A percentile compares a stretch with the other conserved stretches of the same genome.
These are phyloP conservation scores for Cheilosia scutellata DNA, from an alignment of 2,888 invertebrate species.

Conservation along the genomic window DNA sequence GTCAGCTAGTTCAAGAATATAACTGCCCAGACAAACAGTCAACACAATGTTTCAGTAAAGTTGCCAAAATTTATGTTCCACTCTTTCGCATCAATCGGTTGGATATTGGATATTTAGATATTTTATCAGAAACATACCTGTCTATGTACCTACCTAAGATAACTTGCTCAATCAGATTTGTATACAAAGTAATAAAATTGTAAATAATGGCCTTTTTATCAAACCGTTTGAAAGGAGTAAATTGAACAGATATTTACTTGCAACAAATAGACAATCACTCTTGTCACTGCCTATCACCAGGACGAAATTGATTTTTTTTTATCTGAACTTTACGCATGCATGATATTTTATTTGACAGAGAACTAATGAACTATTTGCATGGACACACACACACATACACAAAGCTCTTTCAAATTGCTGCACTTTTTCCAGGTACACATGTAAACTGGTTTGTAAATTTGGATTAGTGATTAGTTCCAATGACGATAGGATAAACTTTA, in stretches of 20 bases:
- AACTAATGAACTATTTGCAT: conserved; percentile 56
- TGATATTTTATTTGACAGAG: conserved; percentile 25
- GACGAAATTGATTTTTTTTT: too few species aligned
- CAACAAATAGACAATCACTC: background rate
- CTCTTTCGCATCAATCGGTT: too few species aligned
- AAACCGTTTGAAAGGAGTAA: background rate
- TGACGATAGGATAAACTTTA: too few species aligned
- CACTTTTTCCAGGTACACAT: background rate
- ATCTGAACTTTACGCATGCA: background rate
- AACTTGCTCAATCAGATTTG: background rate
- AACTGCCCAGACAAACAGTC: too few species aligned
- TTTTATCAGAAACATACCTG: too few species aligned
- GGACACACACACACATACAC: background rate
- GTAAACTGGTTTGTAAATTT: background rate
- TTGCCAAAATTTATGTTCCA: too few species aligned
- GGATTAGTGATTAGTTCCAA: conserved; percentile 39
- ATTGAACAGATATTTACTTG: background rate
- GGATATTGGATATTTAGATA: too few species aligned
- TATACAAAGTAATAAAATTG: background rate
- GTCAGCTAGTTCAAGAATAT: too few species aligned
- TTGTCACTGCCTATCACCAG: too few species aligned
- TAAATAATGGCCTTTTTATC: background rate
- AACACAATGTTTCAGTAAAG: too few species aligned
- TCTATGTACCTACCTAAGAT: background rate
- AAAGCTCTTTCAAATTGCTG: background rate